These are phyloP conservation scores for Carpatolechia fugitivella DNA, from an alignment of 2,888 invertebrate genomes.

Conservation along the genomic window DNA sequence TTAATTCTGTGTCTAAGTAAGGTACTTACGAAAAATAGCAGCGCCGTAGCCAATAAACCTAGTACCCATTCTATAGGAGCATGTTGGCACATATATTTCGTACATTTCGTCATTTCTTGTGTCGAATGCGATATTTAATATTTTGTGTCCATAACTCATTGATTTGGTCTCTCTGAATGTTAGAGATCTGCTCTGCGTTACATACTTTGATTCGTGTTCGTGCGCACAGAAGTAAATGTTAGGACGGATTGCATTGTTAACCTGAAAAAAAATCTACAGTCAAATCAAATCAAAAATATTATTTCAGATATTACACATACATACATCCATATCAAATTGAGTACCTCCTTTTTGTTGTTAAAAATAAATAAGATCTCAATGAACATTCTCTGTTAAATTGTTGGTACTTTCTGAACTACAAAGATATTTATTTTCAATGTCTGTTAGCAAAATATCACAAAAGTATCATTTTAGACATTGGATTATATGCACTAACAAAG, in stretches of 20 bases:
- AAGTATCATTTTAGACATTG: too few relatives aligned
- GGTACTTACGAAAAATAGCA: conserved; percentile 84
- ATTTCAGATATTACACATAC: too few relatives aligned
- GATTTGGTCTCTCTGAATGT: conserved; percentile 34
- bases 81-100: conserved; percentile 95
- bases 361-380: neutral
- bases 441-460: too few relatives aligned
- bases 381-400: neutral
- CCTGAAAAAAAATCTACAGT: conserved; percentile 80
- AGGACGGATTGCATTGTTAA: conserved; percentile 79
- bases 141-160: conserved; percentile 35
- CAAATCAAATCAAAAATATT: too few relatives aligned
- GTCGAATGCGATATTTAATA: conserved; percentile 39
- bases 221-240: conserved; percentile 81
- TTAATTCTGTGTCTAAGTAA: too few relatives aligned
- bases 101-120: conserved; percentile 55
- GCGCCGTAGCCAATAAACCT: conserved; percentile 91
- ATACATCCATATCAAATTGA: too few relatives aligned
- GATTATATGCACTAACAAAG: too few relatives aligned
- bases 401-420: too few relatives aligned
- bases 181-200: conserved; percentile 51
- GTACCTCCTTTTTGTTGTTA: too few relatives aligned
- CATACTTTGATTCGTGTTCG: conserved; percentile 83
- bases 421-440: too few relatives aligned
- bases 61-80: conserved; percentile 98